Evolutionary conservation across 1,140 invertebrate species (phyloP), one percentile per base, ranked within the genome.

Genomic region (Pseudomyrmex flavicornis): DNA sequence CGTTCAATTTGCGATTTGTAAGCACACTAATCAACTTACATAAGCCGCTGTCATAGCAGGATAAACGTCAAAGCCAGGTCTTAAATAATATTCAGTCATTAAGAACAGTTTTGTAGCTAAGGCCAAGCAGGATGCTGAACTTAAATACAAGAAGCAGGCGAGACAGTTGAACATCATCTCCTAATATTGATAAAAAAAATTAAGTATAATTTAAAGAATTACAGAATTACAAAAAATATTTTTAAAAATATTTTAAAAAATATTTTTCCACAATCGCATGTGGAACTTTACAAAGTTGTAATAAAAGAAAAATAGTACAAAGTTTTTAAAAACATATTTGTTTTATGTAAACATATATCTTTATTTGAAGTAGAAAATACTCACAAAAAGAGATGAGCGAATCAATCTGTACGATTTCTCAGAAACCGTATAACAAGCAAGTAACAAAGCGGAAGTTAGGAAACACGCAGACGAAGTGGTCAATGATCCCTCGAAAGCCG

Each of bases 21-120:
- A 70, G 46, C 17, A 2, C 10, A 46, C 44, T 17, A 59, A 56
- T 5, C 52, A 75, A 96, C 97, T 97, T 94, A 98, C 97, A 92
- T 98, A 98, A 70, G 96, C 96, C 1, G 97, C 97, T 26, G 96
- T 97, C 96, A 98, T 97, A 1, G 97, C 97, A 15, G 97, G 97
- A 94, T 97, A 98, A 44, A 96, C 97, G 90, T 96, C 95, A 88
- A 95, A 96, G 76, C 95, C 95, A 2, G 95, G 95, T 17, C 93
- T 95, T 26, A 95, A 89, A 44, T 95, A 90, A 91, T 96, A 96
- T 54, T 95, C 89, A 0, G 96, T 96, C 92, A 96, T 96, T 48
- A 98, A 92, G 92, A 96, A 97, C 26, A 97, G 93, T 89, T 97
- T 97, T 13, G 97, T 97, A 1, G 96, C 95, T 82, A 97, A 96